Conservation (phyloP, 2,113 vertebrate genomes). For the Salvelinus namaycush region DNA sequence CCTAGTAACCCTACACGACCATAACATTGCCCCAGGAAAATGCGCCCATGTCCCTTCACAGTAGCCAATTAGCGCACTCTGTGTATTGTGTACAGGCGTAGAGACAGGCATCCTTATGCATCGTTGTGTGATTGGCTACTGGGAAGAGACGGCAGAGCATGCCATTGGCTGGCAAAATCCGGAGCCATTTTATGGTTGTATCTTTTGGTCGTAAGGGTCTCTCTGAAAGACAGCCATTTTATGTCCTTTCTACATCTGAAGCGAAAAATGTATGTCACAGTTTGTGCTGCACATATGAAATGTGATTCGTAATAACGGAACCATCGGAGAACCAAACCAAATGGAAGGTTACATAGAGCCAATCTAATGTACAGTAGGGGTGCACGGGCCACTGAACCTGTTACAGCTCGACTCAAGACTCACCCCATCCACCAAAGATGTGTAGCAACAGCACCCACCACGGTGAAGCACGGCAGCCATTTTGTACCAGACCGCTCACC, state of each 20-base stretch:
- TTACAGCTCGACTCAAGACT: no score
- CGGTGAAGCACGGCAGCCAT: no score
- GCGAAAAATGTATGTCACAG: neutral
- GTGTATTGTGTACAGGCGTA: neutral
- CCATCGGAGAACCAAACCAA: neutral
- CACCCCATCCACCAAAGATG: no score
- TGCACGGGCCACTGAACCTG: no score
- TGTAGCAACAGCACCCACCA: no score
- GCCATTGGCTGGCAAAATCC: slow-evolving; percentile 46
- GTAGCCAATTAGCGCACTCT: slow-evolving; percentile 46
- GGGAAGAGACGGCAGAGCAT: neutral
- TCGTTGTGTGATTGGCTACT: slow-evolving; percentile 46
- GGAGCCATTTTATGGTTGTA: slow-evolving; percentile 66
- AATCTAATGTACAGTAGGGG: neutral
- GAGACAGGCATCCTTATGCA: neutral
- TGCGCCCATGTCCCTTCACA: slow-evolving; percentile 17
- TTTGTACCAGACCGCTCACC: no score
- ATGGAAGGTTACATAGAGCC: neutral
- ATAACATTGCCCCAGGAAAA: slow-evolving; percentile 19
- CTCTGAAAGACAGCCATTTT: slow-evolving; percentile 51
- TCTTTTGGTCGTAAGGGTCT: neutral
- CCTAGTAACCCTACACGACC: slow-evolving; percentile 57
- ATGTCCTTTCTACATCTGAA: neutral
- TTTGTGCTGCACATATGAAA: no score
- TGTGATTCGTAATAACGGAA: neutral